These are phyloP conservation scores for Chanos chanos DNA, from an alignment of 2,797 vertebrate genomes.

Conservation along the genomic window DNA sequence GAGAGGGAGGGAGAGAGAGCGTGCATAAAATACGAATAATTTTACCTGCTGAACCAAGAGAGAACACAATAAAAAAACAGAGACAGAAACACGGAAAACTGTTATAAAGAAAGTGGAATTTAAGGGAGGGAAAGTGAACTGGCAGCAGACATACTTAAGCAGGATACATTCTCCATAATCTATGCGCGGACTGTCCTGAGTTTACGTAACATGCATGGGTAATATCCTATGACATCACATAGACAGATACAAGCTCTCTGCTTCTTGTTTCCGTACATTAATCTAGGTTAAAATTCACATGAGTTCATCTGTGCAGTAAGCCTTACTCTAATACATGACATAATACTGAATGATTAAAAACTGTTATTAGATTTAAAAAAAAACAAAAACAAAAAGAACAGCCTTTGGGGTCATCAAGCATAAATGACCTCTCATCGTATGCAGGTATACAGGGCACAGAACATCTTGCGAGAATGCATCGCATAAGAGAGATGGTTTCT, in stretches of 20 bases:
- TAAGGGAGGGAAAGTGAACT: no score
- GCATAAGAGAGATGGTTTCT: neutral
- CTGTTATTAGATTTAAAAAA: neutral
- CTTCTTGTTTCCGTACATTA: neutral
- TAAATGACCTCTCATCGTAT: no score
- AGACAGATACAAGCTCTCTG: neutral
- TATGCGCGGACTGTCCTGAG: neutral
- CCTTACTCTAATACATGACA: neutral
- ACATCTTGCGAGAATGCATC: no score
- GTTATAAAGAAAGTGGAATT: no score
- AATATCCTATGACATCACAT: neutral
- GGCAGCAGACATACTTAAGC: no score
- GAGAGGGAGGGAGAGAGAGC: no score
- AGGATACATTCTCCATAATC: neutral
- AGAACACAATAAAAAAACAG: no score
- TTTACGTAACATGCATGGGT: conserved; percentile 22
- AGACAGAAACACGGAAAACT: no score
- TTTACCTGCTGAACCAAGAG: no score
- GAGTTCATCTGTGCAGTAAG: neutral
- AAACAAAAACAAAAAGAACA: neutral
- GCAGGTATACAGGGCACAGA: no score
- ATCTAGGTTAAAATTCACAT: neutral
- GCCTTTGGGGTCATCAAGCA: no score
- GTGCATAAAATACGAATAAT: no score
- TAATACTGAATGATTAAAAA: neutral